A percentile compares a stretch with the other conserved stretches of the same genome.
Evolutionary conservation across 2,797 vertebrate species (phyloP).

Genomic region (Hyperoplus lanceolatus): DNA sequence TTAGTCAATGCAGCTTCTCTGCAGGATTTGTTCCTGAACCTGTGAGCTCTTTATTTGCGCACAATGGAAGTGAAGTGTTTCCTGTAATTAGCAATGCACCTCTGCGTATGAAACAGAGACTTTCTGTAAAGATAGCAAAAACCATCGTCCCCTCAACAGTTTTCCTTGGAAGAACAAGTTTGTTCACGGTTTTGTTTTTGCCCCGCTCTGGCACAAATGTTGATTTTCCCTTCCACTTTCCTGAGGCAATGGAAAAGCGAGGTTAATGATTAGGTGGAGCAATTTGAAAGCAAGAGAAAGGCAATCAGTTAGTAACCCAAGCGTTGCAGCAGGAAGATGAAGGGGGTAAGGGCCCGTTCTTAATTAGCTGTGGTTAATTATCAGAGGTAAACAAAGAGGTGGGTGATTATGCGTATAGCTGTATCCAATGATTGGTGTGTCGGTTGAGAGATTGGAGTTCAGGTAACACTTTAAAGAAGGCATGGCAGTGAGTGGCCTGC

Average conservation of each 20-base stretch:
- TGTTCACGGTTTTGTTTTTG: constrained; percentile 34
- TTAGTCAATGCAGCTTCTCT: constrained; percentile 56
- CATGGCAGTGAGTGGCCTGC: constrained; percentile 31
- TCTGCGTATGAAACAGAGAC: constrained; percentile 38
- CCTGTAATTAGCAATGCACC: constrained; percentile 71
- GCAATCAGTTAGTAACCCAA: constrained; percentile 54
- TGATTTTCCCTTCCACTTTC: constrained; percentile 45
- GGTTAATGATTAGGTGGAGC: constrained; percentile 68
- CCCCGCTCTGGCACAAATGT: constrained; percentile 31
- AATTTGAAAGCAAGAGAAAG: constrained; percentile 65
- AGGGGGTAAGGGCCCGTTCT: constrained; percentile 48
- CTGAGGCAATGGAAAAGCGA: constrained; percentile 44
- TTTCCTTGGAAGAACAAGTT: constrained; percentile 41
- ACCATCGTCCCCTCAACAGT: constrained; percentile 6
- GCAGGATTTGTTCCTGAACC: constrained; percentile 56
- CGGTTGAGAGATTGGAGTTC: constrained; percentile 24
- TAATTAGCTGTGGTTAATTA: constrained; percentile 70
- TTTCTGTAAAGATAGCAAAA: constrained; percentile 25
- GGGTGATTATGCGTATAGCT: constrained; percentile 50
- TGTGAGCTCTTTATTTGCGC: constrained; percentile 50
- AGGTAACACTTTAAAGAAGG: constrained; percentile 28
- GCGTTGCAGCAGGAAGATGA: constrained; percentile 34
- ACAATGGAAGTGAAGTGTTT: constrained; percentile 70
- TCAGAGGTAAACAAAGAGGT: constrained; percentile 58
- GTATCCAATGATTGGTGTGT: constrained; percentile 34